Evolutionary conservation across 1,140 invertebrate genomes (phyloP).

Genomic region (Papilio glaucus): DNA sequence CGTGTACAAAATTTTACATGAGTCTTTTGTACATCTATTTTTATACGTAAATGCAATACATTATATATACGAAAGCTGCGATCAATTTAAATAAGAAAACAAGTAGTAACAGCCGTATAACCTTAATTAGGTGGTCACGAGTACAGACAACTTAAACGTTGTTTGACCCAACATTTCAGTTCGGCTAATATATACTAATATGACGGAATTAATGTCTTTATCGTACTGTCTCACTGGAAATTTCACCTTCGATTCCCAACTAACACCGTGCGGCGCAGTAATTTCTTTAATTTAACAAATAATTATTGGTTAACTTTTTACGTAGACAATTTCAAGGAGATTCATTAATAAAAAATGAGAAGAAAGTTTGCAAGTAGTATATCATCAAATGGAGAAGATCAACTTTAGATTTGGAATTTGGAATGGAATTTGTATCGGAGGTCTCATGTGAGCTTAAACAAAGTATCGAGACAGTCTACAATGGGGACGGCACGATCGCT

Average conservation of each 20-base stretch:
- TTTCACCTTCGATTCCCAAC: neutral
- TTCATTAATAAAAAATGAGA: no score
- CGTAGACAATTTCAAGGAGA: no score
- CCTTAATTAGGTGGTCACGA: conserved; percentile 2
- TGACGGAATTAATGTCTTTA: neutral
- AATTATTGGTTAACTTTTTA: no score
- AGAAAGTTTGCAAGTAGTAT: no score
- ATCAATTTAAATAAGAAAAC: neutral
- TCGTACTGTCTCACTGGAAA: neutral
- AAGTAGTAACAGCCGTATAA: neutral
- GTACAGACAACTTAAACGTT: neutral
- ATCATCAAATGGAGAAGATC: neutral
- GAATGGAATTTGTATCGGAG: neutral
- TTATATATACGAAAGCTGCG: neutral
- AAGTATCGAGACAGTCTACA: neutral
- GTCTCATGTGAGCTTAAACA: neutral
- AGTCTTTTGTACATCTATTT: no score
- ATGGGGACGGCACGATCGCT: conserved; percentile 36
- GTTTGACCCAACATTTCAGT: neutral
- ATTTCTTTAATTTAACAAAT: no score
- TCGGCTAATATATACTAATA: neutral
- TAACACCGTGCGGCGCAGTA: no score
- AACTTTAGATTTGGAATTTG: neutral
- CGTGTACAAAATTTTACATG: no score
- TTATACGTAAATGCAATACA: no score